Percentiles rank a stretch among this genome's conserved stretches.
Conservation (phyloP, 2,797 vertebrate species). For the Antennarius maculatus region DNA sequence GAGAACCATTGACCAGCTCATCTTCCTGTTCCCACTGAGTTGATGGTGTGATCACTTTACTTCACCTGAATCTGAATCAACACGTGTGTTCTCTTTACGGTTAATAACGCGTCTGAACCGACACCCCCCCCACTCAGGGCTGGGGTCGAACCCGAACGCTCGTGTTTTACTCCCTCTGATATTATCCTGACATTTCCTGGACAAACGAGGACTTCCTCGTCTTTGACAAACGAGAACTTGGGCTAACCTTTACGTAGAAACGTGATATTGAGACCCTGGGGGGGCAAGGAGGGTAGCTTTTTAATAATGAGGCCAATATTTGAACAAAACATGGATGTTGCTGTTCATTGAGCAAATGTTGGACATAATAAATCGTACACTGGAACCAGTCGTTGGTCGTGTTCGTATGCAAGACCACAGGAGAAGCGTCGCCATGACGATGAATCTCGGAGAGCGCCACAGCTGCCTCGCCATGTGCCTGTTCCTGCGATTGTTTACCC, state of each 20-base stretch:
- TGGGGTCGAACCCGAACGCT: too few species aligned
- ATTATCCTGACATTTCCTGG: constrained; percentile 56
- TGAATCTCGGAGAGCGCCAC: constrained; percentile 1
- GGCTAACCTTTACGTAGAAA: constrained; percentile 48
- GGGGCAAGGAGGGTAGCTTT: constrained; percentile 42
- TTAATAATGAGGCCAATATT: constrained; percentile 65
- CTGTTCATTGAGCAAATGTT: constrained; percentile 54
- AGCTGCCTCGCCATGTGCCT: constrained; percentile 30
- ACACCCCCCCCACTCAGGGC: too few species aligned
- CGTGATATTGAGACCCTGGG: constrained; percentile 37
- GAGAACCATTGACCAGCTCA: too few species aligned
- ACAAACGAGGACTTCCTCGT: constrained; percentile 18
- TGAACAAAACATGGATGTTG: constrained; percentile 51
- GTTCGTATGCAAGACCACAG: constrained; percentile 17
- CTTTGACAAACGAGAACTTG: constrained; percentile 14
- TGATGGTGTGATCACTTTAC: too few species aligned
- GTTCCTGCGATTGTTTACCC: constrained; percentile 37
- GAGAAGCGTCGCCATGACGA: constrained; percentile 21
- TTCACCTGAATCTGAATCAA: too few species aligned
- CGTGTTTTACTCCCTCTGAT: constrained; percentile 41
- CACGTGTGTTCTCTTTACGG: too few species aligned
- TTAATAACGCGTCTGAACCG: too few species aligned
- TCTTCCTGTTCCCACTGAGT: too few species aligned
- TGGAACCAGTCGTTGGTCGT: too few species aligned
- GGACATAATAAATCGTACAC: constrained; percentile 10